A percentile compares a stretch with the other conserved stretches of the same genome.
These are phyloP conservation scores for Coregonus suidteri DNA, from an alignment of 2,797 vertebrate species.

Conservation along the genomic window DNA sequence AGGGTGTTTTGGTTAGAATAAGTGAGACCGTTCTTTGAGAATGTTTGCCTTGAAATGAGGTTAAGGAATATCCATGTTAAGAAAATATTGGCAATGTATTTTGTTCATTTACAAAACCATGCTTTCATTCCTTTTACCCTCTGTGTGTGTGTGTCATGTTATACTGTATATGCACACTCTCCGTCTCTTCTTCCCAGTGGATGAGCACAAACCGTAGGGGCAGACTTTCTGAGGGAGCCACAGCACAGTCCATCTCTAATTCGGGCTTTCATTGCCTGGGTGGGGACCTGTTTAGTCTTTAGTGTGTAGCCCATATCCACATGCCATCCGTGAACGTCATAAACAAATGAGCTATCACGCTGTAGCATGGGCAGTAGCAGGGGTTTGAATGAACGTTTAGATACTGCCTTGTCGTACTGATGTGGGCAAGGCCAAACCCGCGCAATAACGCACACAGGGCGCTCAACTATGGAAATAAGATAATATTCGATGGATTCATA, in stretches of 20 bases:
- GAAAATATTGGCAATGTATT: conserved; percentile 68
- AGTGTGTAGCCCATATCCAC: neutral
- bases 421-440: neutral
- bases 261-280: conserved; percentile 53
- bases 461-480: neutral
- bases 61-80: conserved; percentile 74
- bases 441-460: neutral
- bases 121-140: conserved; percentile 59
- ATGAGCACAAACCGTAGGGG: conserved; percentile 49
- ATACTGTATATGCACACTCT: conserved; percentile 11
- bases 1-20: conserved; percentile 65
- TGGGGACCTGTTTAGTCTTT: conserved; percentile 30
- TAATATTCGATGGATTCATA: neutral
- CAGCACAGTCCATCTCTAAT: conserved; percentile 50
- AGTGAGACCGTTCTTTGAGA: conserved; percentile 74
- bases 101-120: conserved; percentile 54
- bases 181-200: conserved; percentile 39
- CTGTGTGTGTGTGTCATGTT: conserved; percentile 11
- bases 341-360: neutral
- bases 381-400: neutral
- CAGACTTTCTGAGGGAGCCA: conserved; percentile 20
- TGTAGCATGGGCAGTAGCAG: neutral
- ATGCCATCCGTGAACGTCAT: neutral
- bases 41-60: conserved; percentile 66
- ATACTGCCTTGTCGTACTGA: neutral